phyloP scores from a whole-genome alignment of 2,888 invertebrate genomes.

The Allygus modestus region DNA sequence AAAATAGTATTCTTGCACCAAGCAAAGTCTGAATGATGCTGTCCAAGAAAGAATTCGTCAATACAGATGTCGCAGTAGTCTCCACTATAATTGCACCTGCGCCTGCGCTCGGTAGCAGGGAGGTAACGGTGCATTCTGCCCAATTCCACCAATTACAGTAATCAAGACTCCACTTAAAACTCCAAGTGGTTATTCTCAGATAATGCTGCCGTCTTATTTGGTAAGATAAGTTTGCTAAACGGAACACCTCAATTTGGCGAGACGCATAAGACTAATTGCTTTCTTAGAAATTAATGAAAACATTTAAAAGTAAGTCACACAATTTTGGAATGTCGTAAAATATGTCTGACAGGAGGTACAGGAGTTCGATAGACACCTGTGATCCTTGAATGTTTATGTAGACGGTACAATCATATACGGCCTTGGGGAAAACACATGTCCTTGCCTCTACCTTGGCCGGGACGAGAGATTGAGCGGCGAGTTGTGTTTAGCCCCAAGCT shows the following conservation, averaged over 20 bases:
- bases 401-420: conserved; percentile 15
- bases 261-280: background rate
- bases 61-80: background rate
- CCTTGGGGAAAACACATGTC: conserved; percentile 43
- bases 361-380: background rate
- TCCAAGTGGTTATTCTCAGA: conserved; percentile 8
- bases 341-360: no score
- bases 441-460: conserved; percentile 20
- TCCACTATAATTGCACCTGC: background rate
- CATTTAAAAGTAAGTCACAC: no score
- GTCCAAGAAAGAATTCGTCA: no score
- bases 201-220: conserved; percentile 23
- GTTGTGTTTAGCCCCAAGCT: background rate
- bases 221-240: conserved; percentile 17
- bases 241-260: conserved; percentile 19
- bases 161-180: conserved; percentile 39
- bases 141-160: conserved; percentile 33
- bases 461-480: background rate
- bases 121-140: conserved; percentile 20
- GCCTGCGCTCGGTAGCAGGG: background rate
- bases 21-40: no score
- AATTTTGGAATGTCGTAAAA: background rate
- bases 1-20: no score
- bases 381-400: background rate
- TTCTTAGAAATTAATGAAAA: background rate